phyloP scores from a whole-genome alignment of 2,113 vertebrate genomes.

The Pyxicephalus adspersus region DNA sequence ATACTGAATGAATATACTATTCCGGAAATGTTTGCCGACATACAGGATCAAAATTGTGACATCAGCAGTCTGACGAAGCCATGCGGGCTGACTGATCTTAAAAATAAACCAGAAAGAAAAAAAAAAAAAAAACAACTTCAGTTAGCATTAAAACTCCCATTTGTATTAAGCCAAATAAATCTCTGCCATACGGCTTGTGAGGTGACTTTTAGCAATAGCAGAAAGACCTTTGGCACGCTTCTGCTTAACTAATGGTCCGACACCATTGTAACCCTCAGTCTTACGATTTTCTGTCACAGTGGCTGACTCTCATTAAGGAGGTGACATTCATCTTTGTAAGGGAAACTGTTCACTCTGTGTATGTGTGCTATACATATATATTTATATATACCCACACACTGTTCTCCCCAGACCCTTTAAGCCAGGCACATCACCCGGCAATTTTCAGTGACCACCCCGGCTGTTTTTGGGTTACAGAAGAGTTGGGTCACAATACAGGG shows the following conservation, averaged over 20 bases:
- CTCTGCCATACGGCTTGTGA: neutral
- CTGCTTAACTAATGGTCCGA: neutral
- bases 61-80: neutral
- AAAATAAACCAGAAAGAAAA: neutral
- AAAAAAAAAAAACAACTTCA: neutral
- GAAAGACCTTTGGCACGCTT: neutral
- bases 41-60: slow-evolving; percentile 5
- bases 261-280: neutral
- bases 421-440: no score
- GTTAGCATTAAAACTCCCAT: slow-evolving; percentile 1
- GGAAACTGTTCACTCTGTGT: no score
- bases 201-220: neutral
- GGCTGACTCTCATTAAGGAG: no score
- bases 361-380: no score
- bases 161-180: slow-evolving; percentile 19
- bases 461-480: no score
- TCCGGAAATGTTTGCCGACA: slow-evolving; percentile 15
- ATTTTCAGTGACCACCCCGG: no score
- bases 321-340: no score
- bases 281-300: no score
- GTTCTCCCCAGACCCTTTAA: no score
- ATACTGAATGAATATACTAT: no score
- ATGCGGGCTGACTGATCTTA: neutral
- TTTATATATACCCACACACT: no score
- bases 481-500: no score